Base-by-base conservation (phyloP, 2,888 invertebrate genomes). In the Cantharis nigra region DNA sequence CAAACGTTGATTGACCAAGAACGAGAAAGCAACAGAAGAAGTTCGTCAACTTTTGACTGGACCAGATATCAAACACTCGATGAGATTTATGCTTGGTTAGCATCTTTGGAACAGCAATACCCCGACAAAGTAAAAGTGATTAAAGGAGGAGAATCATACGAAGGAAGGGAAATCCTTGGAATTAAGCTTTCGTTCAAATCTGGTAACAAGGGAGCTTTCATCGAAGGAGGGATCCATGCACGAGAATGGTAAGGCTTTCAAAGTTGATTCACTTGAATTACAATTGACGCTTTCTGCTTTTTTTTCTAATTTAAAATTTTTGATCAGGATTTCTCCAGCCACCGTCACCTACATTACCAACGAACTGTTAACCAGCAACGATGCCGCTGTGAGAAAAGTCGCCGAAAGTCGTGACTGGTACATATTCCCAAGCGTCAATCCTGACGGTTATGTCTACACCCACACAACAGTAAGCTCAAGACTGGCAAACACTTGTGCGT, bases 371-470 rank as follows among this genome's bases (percentile, higher is more conserved):
- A 92, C 91, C 0, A 93, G 92, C 62, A 84, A 85, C 1, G 90
- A 93, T 80, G 81, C 89, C 1, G 88, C 88, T 30, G 89, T 93
- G 0, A 89, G 91, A 23, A 85, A 88, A 11, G 86, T 94, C 82
- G 92, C 93, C 1, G 91, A 94, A 78, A 89, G 89, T 73, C 92
- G 93, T 81, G 93, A 95, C 82, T 95, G 94, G 94, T 93, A 94
- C 84, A 90, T 95, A 78, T 90, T 95, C 76, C 95, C 95, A 0
- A 91, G 93, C 0, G 88, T 91, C 3, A 95, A 95, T 86, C 94
- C 94, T 49, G 95, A 95, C 88, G 95, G 95, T n/a, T 95, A 93
- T 84, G 90, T 84, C 2, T 93, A 92, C 83, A 91, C 93, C 0
- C 93, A 93, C 83, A 89, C 89, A 1, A 87, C 85, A 78, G 93